phyloP scores from a whole-genome alignment of 2,113 vertebrate species.

The Prionailurus viverrinus region DNA sequence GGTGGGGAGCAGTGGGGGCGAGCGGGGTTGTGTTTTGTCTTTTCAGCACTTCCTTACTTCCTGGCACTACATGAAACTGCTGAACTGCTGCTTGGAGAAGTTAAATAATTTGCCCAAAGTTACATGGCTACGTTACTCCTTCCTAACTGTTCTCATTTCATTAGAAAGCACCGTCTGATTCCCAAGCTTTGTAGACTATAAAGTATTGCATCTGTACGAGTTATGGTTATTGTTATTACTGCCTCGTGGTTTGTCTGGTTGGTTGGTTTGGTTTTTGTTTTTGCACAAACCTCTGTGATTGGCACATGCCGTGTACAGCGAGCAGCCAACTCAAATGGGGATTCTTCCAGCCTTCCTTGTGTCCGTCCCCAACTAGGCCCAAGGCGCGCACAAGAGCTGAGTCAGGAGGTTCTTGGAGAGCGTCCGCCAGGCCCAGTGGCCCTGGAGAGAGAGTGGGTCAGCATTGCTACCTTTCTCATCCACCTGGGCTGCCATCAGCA shows the following conservation, averaged over 20 bases:
- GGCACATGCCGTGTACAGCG: background rate
- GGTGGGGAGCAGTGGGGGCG: no score
- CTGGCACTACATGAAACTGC: background rate
- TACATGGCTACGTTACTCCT: background rate
- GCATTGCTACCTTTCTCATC: background rate
- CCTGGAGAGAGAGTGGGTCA: background rate
- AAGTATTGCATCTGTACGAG: rapidly evolving
- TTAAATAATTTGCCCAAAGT: background rate
- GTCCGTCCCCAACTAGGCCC: background rate
- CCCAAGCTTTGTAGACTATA: background rate
- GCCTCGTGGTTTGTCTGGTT: background rate
- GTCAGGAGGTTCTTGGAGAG: background rate
- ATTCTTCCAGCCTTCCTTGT: background rate
- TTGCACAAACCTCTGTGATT: background rate
- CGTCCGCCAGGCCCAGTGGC: background rate
- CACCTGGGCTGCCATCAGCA: background rate
- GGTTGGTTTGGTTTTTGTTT: background rate
- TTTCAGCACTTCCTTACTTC: background rate
- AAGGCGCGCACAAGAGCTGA: background rate
- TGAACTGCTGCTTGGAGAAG: background rate
- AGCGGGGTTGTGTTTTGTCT: background rate
- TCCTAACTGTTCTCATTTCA: background rate
- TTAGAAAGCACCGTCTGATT: background rate
- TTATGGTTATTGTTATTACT: background rate
- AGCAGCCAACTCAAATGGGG: background rate